These are phyloP conservation scores for Drosophila kokeensis DNA, from an alignment of 2,888 invertebrate genomes.

Conservation along the genomic window DNA sequence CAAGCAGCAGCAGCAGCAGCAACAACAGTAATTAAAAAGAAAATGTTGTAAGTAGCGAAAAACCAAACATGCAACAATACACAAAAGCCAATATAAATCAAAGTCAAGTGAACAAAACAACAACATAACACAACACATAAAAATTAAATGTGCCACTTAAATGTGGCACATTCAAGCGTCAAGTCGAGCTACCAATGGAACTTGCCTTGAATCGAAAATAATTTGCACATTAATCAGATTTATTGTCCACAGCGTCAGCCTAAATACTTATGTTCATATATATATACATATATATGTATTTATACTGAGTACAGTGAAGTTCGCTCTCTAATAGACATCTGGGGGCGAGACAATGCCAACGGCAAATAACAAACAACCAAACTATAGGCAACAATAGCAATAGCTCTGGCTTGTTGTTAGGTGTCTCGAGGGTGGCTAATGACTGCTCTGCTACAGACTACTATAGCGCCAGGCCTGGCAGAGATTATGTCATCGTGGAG, in stretches of 20 bases:
- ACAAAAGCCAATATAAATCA: slow-evolving; percentile 65
- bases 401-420: slow-evolving; percentile 30
- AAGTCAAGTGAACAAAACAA: slow-evolving; percentile 61
- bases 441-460: slow-evolving; percentile 35
- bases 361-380: slow-evolving; percentile 26
- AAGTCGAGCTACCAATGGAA: slow-evolving; percentile 27
- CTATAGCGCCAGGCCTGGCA: slow-evolving; percentile 5
- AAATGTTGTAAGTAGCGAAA: slow-evolving; percentile 49
- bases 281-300: slow-evolving; percentile 7
- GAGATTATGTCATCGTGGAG: slow-evolving; percentile 58
- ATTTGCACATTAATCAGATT: slow-evolving; percentile 72
- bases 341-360: slow-evolving; percentile 59
- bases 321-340: slow-evolving; percentile 49
- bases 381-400: slow-evolving; percentile 24
- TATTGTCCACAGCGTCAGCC: slow-evolving; percentile 58
- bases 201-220: slow-evolving; percentile 65
- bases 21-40: slow-evolving; percentile 40
- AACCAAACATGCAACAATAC: slow-evolving; percentile 22
- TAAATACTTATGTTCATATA: slow-evolving; percentile 37
- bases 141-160: slow-evolving; percentile 64
- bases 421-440: slow-evolving; percentile 61
- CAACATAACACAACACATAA: slow-evolving; percentile 36
- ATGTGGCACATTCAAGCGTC: slow-evolving; percentile 42
- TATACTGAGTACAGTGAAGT: slow-evolving; percentile 8
- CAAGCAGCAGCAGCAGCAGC: neutral